Evolutionary conservation across 2,113 vertebrate genomes (phyloP), one percentile per base, ranked within the genome.

Genomic region (Prionailurus bengalensis): DNA sequence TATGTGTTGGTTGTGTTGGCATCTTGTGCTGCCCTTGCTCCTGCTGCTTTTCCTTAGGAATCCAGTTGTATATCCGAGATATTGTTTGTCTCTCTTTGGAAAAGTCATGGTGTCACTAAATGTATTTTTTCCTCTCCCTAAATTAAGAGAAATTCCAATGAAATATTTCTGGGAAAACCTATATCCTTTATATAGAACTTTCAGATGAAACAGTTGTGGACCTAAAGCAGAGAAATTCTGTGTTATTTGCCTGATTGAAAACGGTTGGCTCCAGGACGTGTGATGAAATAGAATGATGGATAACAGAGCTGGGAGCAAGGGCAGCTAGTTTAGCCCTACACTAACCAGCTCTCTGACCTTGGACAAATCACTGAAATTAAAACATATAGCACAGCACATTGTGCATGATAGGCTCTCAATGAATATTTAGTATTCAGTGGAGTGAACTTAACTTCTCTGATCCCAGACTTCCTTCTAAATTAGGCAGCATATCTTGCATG

Each of bases 311-410:
- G 23, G 45, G n/a, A 90, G 7, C 16, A 23, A 95, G 84, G 70
- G 71, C 83, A 94, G 23, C 45, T 74, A 7, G 45, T n/a, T 53
- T 70, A 91, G 53, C 73, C 78, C 68, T 86, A 53, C 27, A 51
- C 53, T 98, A 93, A 96, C 31, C 74, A 94, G 94, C 45, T 94
- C 81, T 88, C 58, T 92, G 96, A 97, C 95, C 90, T 97, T 97
- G 74, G 85, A 82, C 94, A 96, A 96, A 95, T 94, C 51, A 85
- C 65, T 61, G 48, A 95, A 97, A 97, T 97, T 95, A 93, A 97
- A 97, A 93, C 78, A 85, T 90, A 95, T 27, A 92, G 80, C 80
- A 92, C 9, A 36, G 55, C 39, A 92, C 29, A 88, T 85, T 81
- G 51, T 45, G 1, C 39, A 31, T 27, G 88, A 95, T 92, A 91